These are phyloP conservation scores for Sternarchorhynchus goeldii DNA, from an alignment of 2,797 vertebrate genomes.

Conservation along the genomic window DNA sequence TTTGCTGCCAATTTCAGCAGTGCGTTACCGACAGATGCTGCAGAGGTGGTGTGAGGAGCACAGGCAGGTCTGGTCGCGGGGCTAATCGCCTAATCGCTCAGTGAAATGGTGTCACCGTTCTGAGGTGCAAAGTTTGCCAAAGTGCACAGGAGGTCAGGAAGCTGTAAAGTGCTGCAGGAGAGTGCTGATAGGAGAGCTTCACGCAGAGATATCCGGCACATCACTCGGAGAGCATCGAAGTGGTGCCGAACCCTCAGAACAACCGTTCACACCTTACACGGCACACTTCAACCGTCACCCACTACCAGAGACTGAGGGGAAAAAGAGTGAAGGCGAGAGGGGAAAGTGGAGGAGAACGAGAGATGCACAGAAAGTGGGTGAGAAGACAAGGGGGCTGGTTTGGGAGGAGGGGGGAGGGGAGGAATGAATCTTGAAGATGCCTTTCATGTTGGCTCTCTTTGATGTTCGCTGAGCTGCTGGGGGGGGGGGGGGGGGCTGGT, in stretches of 20 bases:
- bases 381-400: constrained; percentile 33
- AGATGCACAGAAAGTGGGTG: constrained; percentile 55
- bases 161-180: not conserved
- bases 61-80: constrained; percentile 35
- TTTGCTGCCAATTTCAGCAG: constrained; percentile 17
- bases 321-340: constrained; percentile 46
- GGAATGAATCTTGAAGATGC: constrained; percentile 63
- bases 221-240: not conserved
- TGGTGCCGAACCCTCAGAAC: not conserved
- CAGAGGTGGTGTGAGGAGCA: constrained; percentile 28
- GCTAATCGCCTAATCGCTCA: constrained; percentile 67
- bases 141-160: constrained; percentile 23
- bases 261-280: constrained; percentile 3
- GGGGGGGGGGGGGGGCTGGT: constrained; percentile 44
- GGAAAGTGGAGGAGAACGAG: constrained; percentile 40
- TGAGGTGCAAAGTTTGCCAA: constrained; percentile 24
- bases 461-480: constrained; percentile 65
- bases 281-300: constrained; percentile 10
- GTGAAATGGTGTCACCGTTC: constrained; percentile 39
- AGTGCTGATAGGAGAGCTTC: constrained; percentile 9
- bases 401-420: constrained; percentile 43
- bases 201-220: not conserved
- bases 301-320: constrained; percentile 28
- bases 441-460: constrained; percentile 74
- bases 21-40: not conserved